A percentile compares a stretch with the other conserved stretches of the same genome.
phyloP scores from a whole-genome alignment of 2,797 vertebrate species.

The Fundulus diaphanus region DNA sequence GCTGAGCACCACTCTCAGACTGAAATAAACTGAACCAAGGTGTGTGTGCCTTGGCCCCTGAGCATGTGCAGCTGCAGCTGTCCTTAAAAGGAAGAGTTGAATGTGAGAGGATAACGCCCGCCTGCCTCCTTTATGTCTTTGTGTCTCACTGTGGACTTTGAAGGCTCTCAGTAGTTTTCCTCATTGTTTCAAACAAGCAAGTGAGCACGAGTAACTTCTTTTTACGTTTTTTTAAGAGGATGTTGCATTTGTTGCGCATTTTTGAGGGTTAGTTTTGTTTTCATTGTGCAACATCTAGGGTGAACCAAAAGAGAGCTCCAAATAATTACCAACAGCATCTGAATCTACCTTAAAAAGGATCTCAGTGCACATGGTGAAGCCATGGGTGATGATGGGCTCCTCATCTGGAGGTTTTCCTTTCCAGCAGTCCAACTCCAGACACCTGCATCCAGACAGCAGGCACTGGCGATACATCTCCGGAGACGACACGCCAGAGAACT shows the following conservation, averaged over 20 bases:
- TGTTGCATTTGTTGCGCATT: background rate
- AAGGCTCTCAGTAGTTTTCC: conserved; percentile 9
- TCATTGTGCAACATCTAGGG: background rate
- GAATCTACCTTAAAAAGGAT: conserved; percentile 92
- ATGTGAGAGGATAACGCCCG: conserved; percentile 29
- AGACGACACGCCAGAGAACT: conserved; percentile 95
- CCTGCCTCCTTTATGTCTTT: conserved; percentile 13
- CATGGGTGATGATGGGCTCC: conserved; percentile 97
- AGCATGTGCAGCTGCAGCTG: conserved; percentile 32
- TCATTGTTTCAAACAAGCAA: conserved; percentile 9
- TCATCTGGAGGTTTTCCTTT: conserved; percentile 95
- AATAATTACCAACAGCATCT: background rate
- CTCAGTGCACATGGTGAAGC: conserved; percentile 99
- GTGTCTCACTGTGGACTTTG: conserved; percentile 9
- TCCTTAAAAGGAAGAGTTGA: conserved; percentile 72
- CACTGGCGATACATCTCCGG: conserved; percentile 98
- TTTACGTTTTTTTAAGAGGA: conserved; percentile 1
- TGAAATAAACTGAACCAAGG: conserved; percentile 52
- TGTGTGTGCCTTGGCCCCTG: conserved; percentile 37
- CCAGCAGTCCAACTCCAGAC: conserved; percentile 98
- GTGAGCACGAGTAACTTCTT: conserved; percentile 1
- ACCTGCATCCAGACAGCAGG: conserved; percentile 93
- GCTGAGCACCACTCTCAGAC: conserved; percentile 18
- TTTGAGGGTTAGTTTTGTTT: conserved; percentile 4
- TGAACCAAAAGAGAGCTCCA: background rate